These are phyloP conservation scores for Sebastes flavidus DNA, from an alignment of 2,797 vertebrate genomes.

Conservation along the genomic window DNA sequence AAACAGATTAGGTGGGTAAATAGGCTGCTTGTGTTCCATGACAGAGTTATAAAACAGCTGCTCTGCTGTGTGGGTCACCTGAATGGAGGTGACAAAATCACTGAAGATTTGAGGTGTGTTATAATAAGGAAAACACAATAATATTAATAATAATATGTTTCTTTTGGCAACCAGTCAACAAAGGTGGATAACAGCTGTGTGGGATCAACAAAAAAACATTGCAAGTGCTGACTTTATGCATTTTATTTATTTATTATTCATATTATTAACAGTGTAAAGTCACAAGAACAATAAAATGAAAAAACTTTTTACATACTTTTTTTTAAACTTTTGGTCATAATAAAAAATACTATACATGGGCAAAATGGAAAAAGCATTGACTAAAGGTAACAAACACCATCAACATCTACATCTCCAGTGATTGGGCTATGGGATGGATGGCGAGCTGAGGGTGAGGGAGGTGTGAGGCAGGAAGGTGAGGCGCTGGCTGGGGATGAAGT, in stretches of 20 bases:
- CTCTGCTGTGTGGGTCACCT: neutral
- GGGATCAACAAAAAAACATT: neutral
- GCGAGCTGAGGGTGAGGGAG: conserved; percentile 32
- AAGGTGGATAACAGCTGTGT: neutral
- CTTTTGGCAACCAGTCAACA: neutral
- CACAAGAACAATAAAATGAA: conserved; percentile 52
- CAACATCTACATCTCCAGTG: conserved; percentile 54
- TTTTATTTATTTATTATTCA: conserved; percentile 54
- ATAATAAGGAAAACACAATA: neutral
- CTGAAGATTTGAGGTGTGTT: neutral
- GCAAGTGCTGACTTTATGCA: conserved; percentile 3
- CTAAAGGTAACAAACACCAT: conserved; percentile 24
- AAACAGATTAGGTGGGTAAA: conserved; percentile 57
- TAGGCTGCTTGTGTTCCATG: neutral
- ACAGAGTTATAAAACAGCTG: conserved; percentile 29
- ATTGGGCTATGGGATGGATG: conserved; percentile 40
- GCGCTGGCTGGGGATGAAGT: neutral
- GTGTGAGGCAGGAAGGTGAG: neutral
- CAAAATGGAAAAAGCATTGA: conserved; percentile 33
- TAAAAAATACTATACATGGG: conserved; percentile 64
- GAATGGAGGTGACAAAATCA: neutral
- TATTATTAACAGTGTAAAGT: conserved; percentile 41
- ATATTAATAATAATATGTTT: neutral
- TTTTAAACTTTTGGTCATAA: conserved; percentile 64
- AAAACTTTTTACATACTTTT: conserved; percentile 57